Base-by-base conservation (phyloP, 2,888 invertebrate genomes). In the Machimus atricapillus region DNA sequence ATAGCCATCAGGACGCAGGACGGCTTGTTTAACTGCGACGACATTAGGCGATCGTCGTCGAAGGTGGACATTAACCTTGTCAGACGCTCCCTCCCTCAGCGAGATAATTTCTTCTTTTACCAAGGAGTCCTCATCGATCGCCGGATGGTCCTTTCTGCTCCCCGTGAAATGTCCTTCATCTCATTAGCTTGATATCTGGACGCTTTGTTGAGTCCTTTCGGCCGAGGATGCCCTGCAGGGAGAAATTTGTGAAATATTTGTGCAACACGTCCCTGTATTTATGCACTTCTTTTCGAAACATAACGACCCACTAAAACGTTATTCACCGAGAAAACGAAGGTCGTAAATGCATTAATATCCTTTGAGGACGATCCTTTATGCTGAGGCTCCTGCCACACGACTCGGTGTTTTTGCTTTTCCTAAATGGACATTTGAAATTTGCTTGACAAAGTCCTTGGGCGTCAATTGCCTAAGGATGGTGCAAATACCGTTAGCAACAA, bases 331-430 rank as follows among this genome's bases (percentile, higher is more conserved):
- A 52, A 66, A 82, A 82, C 37, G 82, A 82, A 82, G 82, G 82
- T 82, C 82, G 82, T 82, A 82, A 82, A 82, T 82, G 66, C 34
- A 82, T 82, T 82, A 82, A 82, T 58, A 37, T 82, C 82, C 82
- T 66, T 82, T 82, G 58, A 82, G 37, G 14, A 16, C 9, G 66
- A 58, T 34, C 23, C 82, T 82, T 82, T 82, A 27, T 58, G 9
- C 58, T 14, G 19, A 58, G 19, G 56, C 66, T 82, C 66, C 82
- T 58, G 82, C 82, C 82, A 82, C 82, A 37, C 58, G 82, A 79
- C 79, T 56, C 14, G 1, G 27, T 16, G 8, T 46, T 56, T 79
- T 52, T 78, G n/a, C 37, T n/a, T 14, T 43, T n/a, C 4, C 9
- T 19, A 23, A 66, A 66, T 27, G 27, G 66, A 9, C 66, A 66